Conservation (phyloP, 2,113 vertebrate genomes). For the Limnothrissa miodon region DNA sequence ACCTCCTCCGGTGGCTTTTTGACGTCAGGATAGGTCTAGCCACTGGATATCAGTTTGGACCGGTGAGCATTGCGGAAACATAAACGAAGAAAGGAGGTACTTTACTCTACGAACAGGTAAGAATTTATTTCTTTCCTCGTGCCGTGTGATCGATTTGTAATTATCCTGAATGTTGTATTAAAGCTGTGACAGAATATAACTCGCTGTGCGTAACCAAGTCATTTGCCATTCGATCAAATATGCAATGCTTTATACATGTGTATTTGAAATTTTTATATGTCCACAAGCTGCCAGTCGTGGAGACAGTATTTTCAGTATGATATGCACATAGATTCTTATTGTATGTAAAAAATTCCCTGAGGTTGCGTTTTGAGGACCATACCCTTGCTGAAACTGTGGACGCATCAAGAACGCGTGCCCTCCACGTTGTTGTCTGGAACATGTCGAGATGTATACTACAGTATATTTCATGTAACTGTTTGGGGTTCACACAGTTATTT, state of each 20-base stretch:
- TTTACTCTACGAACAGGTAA: not conserved
- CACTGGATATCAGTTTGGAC: constrained; percentile 4
- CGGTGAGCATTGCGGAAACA: constrained; percentile 15
- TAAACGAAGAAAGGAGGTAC: not conserved
- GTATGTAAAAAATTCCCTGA: not conserved
- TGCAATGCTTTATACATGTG: not conserved
- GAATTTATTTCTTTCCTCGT: not conserved
- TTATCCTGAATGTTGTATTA: not conserved
- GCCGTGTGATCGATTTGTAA: not conserved
- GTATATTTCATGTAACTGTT: not conserved
- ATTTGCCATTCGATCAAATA: not conserved
- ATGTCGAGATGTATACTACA: not conserved
- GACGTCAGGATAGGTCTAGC: constrained; percentile 29
- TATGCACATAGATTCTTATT: not conserved
- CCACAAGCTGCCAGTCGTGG: not conserved
- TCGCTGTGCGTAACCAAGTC: not conserved
- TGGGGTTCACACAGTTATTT: not conserved
- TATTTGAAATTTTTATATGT: not conserved
- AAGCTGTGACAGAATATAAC: not conserved
- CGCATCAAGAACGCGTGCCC: not conserved
- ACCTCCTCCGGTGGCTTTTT: constrained; percentile 27
- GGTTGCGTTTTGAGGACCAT: not conserved
- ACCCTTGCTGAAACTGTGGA: not conserved
- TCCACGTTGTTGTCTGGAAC: not conserved
- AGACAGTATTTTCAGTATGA: not conserved